Percentiles rank a stretch among this genome's conserved stretches.
Conservation (phyloP, 2,888 invertebrate species). For the Acleris cristana region DNA sequence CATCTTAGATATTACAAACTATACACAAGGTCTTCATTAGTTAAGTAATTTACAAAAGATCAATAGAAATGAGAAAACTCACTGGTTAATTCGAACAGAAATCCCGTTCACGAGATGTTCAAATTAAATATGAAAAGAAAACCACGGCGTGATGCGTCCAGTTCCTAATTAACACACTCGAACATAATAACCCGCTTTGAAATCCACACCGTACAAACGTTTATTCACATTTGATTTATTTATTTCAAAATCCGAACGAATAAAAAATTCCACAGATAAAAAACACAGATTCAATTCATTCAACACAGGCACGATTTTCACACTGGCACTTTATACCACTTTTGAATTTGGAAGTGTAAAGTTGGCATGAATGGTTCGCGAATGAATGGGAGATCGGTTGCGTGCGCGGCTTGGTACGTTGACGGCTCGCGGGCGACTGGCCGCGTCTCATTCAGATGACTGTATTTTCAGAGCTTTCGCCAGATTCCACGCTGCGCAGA, state of each 20-base stretch:
- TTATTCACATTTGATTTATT: slow-evolving; percentile 6
- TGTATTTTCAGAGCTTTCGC: slow-evolving; percentile 49
- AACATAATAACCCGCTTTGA: slow-evolving; percentile 29
- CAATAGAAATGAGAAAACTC: neutral
- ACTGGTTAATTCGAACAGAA: slow-evolving; percentile 1
- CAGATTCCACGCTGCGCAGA: slow-evolving; percentile 58
- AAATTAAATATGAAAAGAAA: slow-evolving; percentile 21
- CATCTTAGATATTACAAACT: too few relatives aligned
- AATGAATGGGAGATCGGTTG: slow-evolving; percentile 37
- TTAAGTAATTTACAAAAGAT: too few relatives aligned
- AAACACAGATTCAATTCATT: slow-evolving; percentile 2
- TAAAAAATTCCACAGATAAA: slow-evolving; percentile 14
- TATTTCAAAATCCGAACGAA: slow-evolving; percentile 8
- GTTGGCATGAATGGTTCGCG: slow-evolving; percentile 40
- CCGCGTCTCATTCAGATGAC: slow-evolving; percentile 43
- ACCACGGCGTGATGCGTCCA: slow-evolving; percentile 19
- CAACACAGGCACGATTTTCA: slow-evolving; percentile 16
- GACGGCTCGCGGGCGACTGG: slow-evolving; percentile 57
- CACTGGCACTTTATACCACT: slow-evolving; percentile 24
- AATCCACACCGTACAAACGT: slow-evolving; percentile 25
- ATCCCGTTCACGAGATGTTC: slow-evolving; percentile 6
- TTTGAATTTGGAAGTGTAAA: slow-evolving; percentile 26
- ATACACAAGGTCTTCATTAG: too few relatives aligned
- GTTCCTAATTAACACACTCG: slow-evolving; percentile 30
- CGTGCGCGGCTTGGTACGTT: slow-evolving; percentile 40